A percentile compares a stretch with the other conserved stretches of the same genome.
These are phyloP conservation scores for Carlito syrichta DNA, from an alignment of 2,113 vertebrate genomes.

Conservation along the genomic window DNA sequence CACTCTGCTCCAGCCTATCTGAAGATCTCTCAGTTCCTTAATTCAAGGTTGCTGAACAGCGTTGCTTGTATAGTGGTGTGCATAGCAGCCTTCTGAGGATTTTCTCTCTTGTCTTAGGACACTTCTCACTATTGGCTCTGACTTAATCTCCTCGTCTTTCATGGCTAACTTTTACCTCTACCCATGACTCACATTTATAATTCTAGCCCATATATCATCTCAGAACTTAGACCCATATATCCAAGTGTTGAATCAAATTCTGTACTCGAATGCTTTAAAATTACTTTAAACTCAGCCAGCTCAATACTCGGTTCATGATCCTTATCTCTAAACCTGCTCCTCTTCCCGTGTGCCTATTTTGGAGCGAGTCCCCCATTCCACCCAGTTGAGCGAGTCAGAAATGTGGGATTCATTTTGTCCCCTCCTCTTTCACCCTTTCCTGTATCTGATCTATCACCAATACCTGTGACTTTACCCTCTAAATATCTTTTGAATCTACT, in stretches of 20 bases:
- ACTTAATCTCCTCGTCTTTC: background rate
- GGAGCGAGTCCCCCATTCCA: background rate
- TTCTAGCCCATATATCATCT: background rate
- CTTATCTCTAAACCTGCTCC: background rate
- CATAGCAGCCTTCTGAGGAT: too few species aligned
- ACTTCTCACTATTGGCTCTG: background rate
- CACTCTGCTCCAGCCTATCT: background rate
- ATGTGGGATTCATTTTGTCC: background rate
- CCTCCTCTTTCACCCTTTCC: background rate
- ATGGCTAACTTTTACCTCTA: background rate
- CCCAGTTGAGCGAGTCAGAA: background rate
- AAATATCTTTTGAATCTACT: background rate
- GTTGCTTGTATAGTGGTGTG: too few species aligned
- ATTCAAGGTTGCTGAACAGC: background rate
- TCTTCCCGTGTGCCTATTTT: background rate
- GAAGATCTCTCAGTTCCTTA: background rate
- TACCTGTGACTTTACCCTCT: background rate
- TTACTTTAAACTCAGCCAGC: background rate
- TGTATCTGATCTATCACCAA: background rate
- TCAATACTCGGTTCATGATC: background rate
- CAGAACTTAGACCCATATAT: background rate
- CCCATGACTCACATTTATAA: background rate
- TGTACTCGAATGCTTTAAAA: background rate
- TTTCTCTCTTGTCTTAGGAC: background rate
- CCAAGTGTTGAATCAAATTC: background rate